Evolutionary conservation across 2,113 vertebrate species (phyloP).

Genomic region (Chrysochloris asiatica): DNA sequence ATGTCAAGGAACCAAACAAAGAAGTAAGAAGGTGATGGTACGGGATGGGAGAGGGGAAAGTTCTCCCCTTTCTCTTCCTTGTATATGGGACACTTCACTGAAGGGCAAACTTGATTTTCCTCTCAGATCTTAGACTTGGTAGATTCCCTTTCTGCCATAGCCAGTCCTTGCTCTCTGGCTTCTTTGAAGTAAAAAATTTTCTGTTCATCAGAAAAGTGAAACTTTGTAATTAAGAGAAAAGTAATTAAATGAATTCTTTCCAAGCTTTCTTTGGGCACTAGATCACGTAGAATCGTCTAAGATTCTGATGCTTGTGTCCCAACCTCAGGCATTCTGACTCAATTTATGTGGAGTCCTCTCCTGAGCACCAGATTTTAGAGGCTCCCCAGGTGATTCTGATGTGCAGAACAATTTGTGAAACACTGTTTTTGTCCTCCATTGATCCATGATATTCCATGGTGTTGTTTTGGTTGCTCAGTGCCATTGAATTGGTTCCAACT

Average conservation of each 20-base stretch:
- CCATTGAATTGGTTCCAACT: too few species aligned
- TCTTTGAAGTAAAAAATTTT: background rate
- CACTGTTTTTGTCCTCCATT: background rate
- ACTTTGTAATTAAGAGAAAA: background rate
- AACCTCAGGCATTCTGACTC: too few species aligned
- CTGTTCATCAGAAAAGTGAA: background rate
- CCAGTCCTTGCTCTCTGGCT: background rate
- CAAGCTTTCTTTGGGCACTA: background rate
- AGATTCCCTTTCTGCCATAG: background rate
- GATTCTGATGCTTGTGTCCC: background rate
- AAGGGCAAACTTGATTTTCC: background rate
- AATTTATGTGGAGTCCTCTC: background rate
- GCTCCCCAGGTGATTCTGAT: background rate
- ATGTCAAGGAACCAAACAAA: background rate
- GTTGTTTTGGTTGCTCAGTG: too few species aligned
- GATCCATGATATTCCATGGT: too few species aligned
- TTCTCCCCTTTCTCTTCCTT: too few species aligned
- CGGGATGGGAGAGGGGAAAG: too few species aligned
- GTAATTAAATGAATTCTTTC: background rate
- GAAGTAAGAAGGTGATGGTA: too few species aligned
- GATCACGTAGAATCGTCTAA: background rate
- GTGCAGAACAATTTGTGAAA: fast-evolving
- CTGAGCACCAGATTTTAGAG: too few species aligned
- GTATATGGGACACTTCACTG: background rate
- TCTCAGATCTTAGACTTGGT: background rate